Conservation (phyloP, 2,113 vertebrate species). For the Parus major region DNA sequence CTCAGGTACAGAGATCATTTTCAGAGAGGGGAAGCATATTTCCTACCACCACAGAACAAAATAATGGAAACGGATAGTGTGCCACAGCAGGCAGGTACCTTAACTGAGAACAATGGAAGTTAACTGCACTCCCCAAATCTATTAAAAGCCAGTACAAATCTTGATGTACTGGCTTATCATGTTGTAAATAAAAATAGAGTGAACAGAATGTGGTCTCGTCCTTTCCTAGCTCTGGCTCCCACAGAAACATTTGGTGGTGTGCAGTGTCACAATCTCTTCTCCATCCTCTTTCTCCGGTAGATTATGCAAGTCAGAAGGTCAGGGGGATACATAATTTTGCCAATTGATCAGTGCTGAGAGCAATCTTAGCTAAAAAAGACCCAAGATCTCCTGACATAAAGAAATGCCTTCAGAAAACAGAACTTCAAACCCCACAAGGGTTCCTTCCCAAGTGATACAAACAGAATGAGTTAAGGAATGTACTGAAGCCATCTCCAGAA, state of each 20-base stretch:
- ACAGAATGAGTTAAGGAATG: background rate
- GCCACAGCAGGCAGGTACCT: background rate
- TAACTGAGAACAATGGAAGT: background rate
- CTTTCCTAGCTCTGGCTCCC: background rate
- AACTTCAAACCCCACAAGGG: background rate
- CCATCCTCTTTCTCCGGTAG: background rate
- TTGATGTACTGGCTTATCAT: background rate
- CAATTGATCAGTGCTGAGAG: background rate
- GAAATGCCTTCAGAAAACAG: background rate
- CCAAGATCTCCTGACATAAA: background rate
- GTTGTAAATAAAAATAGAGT: background rate
- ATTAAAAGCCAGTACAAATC: background rate
- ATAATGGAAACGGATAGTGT: background rate
- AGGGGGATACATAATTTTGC: background rate
- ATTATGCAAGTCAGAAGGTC: background rate
- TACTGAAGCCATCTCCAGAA: background rate
- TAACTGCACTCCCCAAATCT: background rate
- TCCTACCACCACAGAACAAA: background rate
- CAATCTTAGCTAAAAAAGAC: background rate
- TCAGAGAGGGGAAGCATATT: background rate
- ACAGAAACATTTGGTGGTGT: background rate
- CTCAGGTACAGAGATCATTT: background rate
- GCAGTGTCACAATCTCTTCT: background rate
- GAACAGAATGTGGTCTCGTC: background rate
- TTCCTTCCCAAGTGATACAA: background rate